Evolutionary conservation across 30 jellyfish, hydroid and myxozoan genomes (phyloP), one percentile per base, ranked within the genome.

Genomic region (Sanderia malayensis): DNA sequence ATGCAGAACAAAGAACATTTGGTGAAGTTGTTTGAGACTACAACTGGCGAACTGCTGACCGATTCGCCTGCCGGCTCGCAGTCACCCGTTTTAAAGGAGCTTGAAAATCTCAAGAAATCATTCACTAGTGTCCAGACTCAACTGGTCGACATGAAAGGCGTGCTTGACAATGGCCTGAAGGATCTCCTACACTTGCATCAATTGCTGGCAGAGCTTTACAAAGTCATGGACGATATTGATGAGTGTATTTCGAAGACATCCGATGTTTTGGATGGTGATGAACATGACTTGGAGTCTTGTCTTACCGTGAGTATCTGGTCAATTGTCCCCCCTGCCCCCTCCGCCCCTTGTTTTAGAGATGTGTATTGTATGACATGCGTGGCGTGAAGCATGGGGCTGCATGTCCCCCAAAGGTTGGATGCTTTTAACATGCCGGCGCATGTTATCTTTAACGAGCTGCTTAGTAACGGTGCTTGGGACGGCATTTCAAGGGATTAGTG

Each of bases 201-300:
- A 44, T 61, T 88, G 30, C 30, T 81, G 53, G 65, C 73, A 20
- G 86, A 68, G 18, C 21, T 81, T 31, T 80, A 80, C 71, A 74
- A 82, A 53, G 80, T 68, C 1, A 81, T 89, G 97, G 97, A 89
- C 15, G 77, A 67, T 31, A 63, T 83, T 60, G 97, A 82, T 89
- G 85, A 74, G 17, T 92, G 93, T 31, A 89, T 82, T 47, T 72
- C 86, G 31, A 81, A 76, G 52, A 75, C 97, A 29, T 73, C 92
- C 0, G 95, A 81, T 62, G 94, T 81, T 2, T 59, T 81, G 11
- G 95, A 82, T 62, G 95, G 95, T 0, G 97, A 82, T 64, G 89
- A 81, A 33, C 88, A 75, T 33, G 95, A 89, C 46, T 28, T 89
- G 63, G 83, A 81, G 75, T 59, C 85, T n/a, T 89, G 97, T 68